These are phyloP conservation scores for Heteractis magnifica DNA, from an alignment of 92 coral and sea anemone species.

Conservation along the genomic window DNA sequence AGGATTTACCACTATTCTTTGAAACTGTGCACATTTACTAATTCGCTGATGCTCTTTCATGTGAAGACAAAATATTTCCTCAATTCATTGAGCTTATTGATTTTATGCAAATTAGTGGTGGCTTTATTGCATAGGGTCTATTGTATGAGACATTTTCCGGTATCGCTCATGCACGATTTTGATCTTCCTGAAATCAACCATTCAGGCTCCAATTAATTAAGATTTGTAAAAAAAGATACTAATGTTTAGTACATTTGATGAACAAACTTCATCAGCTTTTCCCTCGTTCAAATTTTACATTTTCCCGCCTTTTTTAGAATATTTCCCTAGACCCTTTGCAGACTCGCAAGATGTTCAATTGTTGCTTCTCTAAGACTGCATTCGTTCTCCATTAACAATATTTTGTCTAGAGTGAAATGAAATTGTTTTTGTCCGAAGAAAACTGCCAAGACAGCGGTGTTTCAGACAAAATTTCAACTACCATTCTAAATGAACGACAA, in stretches of 20 bases:
- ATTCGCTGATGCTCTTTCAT: too few species aligned
- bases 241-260: not conserved
- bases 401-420: not conserved
- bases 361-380: not conserved
- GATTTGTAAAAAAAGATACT: not conserved
- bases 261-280: not conserved
- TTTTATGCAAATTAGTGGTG: too few species aligned
- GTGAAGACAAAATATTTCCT: too few species aligned
- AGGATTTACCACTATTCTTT: too few species aligned
- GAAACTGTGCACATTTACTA: too few species aligned
- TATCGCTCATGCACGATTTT: too few species aligned
- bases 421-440: not conserved
- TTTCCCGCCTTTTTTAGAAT: not conserved
- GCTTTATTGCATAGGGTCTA: too few species aligned
- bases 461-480: constrained; percentile 23
- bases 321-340: not conserved
- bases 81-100: too few species aligned
- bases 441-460: constrained; percentile 37
- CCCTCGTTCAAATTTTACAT: not conserved
- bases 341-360: not conserved
- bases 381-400: not conserved
- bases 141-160: not conserved
- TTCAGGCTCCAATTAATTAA: not conserved
- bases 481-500: constrained; percentile 13
- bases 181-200: not conserved